Evolutionary conservation across 2,797 vertebrate species (phyloP).

Genomic region (Coccyzus lansbergi): DNA sequence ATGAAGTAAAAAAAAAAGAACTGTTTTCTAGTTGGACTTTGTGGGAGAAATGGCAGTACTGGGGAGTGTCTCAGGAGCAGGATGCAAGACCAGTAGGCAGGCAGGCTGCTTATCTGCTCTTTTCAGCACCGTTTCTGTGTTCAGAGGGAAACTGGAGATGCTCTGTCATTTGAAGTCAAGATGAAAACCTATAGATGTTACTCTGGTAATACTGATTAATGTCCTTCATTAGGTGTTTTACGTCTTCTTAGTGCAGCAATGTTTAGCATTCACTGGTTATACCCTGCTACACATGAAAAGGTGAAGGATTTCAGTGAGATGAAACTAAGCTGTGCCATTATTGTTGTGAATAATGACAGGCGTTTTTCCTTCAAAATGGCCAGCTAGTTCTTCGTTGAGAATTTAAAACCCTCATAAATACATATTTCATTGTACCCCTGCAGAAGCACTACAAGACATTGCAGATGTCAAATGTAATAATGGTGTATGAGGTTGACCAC

Average conservation of each 20-base stretch:
- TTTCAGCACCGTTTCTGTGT: background rate
- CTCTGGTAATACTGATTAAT: background rate
- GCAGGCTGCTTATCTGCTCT: background rate
- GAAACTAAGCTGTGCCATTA: background rate
- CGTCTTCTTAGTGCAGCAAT: background rate
- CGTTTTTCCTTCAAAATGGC: background rate
- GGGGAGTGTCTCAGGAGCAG: background rate
- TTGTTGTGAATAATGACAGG: background rate
- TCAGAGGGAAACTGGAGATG: background rate
- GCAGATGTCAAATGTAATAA: background rate
- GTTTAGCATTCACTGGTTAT: background rate
- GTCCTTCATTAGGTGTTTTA: background rate
- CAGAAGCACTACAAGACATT: background rate
- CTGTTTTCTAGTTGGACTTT: background rate
- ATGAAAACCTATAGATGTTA: background rate
- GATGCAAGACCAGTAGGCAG: background rate
- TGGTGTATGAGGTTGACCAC: background rate
- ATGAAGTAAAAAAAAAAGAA: background rate
- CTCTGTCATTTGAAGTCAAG: background rate
- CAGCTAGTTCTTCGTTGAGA: background rate
- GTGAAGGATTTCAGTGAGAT: background rate
- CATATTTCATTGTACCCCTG: accelerated
- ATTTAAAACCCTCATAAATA: background rate
- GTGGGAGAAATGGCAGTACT: background rate
- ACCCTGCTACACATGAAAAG: background rate